Conservation (phyloP, 2,113 vertebrate species). For the Catagonus wagneri region DNA sequence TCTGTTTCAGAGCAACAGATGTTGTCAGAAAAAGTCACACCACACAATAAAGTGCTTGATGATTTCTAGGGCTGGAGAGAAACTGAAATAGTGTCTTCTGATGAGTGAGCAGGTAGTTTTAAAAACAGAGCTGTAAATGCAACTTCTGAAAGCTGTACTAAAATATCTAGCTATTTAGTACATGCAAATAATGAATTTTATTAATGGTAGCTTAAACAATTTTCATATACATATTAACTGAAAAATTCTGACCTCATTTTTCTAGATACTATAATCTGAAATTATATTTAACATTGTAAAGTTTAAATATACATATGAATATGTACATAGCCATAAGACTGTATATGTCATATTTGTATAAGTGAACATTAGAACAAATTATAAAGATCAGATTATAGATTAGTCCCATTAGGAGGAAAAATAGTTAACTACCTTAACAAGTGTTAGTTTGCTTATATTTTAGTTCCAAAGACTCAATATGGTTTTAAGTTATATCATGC, state of each 20-base stretch:
- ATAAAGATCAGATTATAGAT: slow-evolving; percentile 43
- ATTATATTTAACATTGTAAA: slow-evolving; percentile 30
- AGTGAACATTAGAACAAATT: slow-evolving; percentile 11
- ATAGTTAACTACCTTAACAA: slow-evolving; percentile 60
- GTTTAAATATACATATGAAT: slow-evolving; percentile 23
- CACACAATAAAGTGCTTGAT: slow-evolving; percentile 80
- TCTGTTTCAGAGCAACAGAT: slow-evolving; percentile 87
- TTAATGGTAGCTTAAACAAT: not conserved
- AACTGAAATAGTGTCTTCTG: slow-evolving; percentile 67
- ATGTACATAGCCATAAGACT: not conserved
- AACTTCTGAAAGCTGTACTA: not conserved
- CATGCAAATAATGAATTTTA: slow-evolving; percentile 43
- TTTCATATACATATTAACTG: not conserved
- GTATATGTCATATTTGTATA: not conserved
- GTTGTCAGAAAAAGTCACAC: slow-evolving; percentile 85
- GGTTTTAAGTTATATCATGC: slow-evolving; percentile 45
- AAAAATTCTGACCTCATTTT: slow-evolving; percentile 25
- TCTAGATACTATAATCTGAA: not conserved
- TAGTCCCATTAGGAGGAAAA: slow-evolving; percentile 63
- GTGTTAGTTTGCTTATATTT: slow-evolving; percentile 69
- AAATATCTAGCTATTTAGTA: slow-evolving; percentile 29
- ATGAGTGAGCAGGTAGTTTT: slow-evolving; percentile 53
- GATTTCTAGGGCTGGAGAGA: slow-evolving; percentile 72
- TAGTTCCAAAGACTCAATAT: slow-evolving; percentile 45
- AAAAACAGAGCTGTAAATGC: slow-evolving; percentile 53